phyloP scores from a whole-genome alignment of 2,113 vertebrate genomes.

The Microcebus ravelobensis region DNA sequence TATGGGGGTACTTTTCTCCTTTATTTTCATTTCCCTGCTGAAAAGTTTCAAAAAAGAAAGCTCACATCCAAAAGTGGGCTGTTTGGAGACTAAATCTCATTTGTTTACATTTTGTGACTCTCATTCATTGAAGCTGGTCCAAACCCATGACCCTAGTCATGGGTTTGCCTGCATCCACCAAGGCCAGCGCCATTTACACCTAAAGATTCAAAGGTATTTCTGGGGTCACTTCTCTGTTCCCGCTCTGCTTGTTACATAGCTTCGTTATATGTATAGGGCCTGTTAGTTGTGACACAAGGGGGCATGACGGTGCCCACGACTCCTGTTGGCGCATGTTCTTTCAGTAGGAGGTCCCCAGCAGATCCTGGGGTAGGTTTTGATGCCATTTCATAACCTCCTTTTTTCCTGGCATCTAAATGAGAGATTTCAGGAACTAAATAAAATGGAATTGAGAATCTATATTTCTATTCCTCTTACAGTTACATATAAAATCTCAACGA shows the following conservation, averaged over 20 bases:
- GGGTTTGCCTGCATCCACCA: not conserved
- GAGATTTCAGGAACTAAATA: not conserved
- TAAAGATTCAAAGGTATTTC: not conserved
- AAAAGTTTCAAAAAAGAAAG: constrained; percentile 54
- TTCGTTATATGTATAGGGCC: not conserved
- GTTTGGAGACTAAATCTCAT: constrained; percentile 36
- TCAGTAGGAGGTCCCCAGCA: not conserved
- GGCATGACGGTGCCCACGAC: not conserved
- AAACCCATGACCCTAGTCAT: not conserved
- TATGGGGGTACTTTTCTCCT: constrained; percentile 45
- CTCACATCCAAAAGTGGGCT: constrained; percentile 37
- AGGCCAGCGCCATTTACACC: not conserved
- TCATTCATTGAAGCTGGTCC: constrained; percentile 22
- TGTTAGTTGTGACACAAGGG: not conserved
- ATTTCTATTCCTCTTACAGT: not conserved
- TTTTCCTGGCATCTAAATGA: not conserved
- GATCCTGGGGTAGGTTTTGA: not conserved
- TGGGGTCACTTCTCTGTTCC: not conserved
- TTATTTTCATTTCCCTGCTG: constrained; percentile 70
- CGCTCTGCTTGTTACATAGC: not conserved
- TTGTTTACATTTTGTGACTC: constrained; percentile 66
- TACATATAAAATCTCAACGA: not conserved
- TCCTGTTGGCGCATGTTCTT: not conserved
- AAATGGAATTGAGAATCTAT: not conserved
- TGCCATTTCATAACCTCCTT: not conserved